phyloP scores from a whole-genome alignment of 2,113 vertebrate species.

The Glareola pratincola region DNA sequence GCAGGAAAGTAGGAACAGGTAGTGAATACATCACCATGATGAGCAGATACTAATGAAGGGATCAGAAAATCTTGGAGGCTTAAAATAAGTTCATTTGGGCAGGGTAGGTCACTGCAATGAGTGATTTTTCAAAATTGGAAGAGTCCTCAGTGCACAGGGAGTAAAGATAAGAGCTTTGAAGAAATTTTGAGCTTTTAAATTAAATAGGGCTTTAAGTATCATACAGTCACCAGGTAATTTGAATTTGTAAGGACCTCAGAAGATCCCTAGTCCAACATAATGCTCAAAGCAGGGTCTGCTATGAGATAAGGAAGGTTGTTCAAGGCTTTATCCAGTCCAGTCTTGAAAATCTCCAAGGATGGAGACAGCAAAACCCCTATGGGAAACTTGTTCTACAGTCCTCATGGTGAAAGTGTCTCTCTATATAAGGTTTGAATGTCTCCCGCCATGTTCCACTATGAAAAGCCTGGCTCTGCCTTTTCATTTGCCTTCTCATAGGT shows the following conservation, averaged over 20 bases:
- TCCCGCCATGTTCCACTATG: neutral
- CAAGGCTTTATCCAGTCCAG: rapidly evolving
- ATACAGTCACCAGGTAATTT: neutral
- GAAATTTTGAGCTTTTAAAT: neutral
- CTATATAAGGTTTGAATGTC: neutral
- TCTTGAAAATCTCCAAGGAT: neutral
- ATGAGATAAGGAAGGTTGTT: neutral
- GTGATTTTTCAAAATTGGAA: neutral
- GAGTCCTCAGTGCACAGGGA: neutral
- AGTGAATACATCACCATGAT: neutral
- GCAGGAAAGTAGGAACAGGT: neutral
- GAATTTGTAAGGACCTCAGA: neutral
- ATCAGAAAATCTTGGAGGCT: neutral
- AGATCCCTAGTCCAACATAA: neutral
- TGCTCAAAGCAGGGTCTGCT: neutral
- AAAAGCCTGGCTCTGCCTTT: neutral
- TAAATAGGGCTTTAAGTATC: neutral
- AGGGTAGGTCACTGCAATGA: neutral
- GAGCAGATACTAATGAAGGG: neutral
- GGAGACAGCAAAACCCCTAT: neutral
- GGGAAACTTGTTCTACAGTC: neutral
- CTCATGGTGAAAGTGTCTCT: neutral
- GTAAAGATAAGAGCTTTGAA: neutral
- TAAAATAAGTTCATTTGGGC: neutral
- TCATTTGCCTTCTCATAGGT: neutral